Evolutionary conservation across 2,797 vertebrate species (phyloP), one percentile per base, ranked within the genome.

Genomic region (Tragelaphus oryx): DNA sequence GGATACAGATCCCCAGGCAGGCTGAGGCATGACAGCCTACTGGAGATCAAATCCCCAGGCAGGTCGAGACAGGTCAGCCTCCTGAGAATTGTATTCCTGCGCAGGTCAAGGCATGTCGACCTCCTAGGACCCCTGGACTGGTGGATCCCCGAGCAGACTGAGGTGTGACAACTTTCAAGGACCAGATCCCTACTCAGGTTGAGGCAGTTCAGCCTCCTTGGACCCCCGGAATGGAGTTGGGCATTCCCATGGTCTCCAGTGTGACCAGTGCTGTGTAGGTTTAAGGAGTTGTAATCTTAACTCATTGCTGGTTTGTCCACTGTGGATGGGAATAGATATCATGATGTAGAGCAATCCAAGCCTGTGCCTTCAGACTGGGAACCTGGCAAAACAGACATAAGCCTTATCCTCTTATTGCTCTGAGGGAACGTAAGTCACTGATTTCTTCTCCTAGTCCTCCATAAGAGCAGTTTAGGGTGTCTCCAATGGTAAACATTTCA

Each of bases 111-210:
- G n/a, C n/a, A 65, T 65, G n/a, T 65, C 8, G 0, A 65, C 4
- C 16, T 62, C 60, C 30, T 62, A 62, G 4, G 30, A 62, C 16
- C 30, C 7, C 30, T n/a, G 60, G 17, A 62, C 30, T 62, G 30
- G 30, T 0, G 4, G 60, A 62, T 33, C 30, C 16, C 60, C 4
- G 0, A 65, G 17, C 2, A 9, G n/a, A 65, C 17, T 65, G n/a
- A 65, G n/a, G 60, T 18, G 17, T 33, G n/a, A 10, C 17, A 65
- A 65, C 8, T 65, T 65, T 65, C 8, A 33, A 65, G 60, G 60
- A 65, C n/a, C 60, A 18, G n/a, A 33, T 33, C 17, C 16, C n/a
- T 65, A 33, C 60, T 33, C 60, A n/a, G 60, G 16, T 17, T 62
- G 60, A n/a, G 30, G 30, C 7, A 18, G 16, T 4, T 62, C 57